Base-by-base conservation (phyloP, 2,888 invertebrate species). In the Drosophila koepferae region DNA sequence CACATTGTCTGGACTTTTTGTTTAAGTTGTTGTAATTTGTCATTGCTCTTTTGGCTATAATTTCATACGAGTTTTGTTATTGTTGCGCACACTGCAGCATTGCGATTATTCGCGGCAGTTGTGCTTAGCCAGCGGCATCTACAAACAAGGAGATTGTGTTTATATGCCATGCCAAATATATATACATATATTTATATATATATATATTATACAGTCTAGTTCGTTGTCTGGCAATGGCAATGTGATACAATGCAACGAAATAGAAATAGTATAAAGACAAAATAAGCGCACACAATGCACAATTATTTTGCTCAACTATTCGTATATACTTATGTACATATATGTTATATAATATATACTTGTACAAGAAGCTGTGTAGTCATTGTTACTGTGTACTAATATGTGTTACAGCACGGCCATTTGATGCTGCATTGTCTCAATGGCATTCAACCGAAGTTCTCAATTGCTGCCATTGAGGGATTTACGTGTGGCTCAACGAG, bases 401-500 rank as follows among this genome's bases (percentile, higher is more conserved):
- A 14, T 48, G 38, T 76, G 54, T 81, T 71, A 28, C 83, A 67
- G 72, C 86, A 78, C 64, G 66, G 76, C 60, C 56, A 70, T 81
- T 70, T 70, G 70, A 81, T 77, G 77, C 84, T 83, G 83, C 82
- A 83, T 86, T 86, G 87, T 84, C 64, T 72, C 69, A 80, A 75
- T 76, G 82, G 78, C 80, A 83, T 81, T 80, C 84, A 74, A 67
- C 59, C 66, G 63, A 60, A 67, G 82, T 86, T 80, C 70, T 77
- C 79, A 68, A 75, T 77, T 83, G 74, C 73, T 46, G 53, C 53
- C 63, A 79, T 67, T 79, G 73, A 70, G 60, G 71, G 81, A 69
- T 69, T 74, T 59, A 48, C 55, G 55, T 61, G 68, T 46, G 28
- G 40, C 61, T 40, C 48, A 66, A 38, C 44, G 64, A 75, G 85